Percentiles rank a stretch among this genome's conserved stretches.
These are phyloP conservation scores for Grallaria varia DNA, from an alignment of 2,113 vertebrate genomes.

Conservation along the genomic window DNA sequence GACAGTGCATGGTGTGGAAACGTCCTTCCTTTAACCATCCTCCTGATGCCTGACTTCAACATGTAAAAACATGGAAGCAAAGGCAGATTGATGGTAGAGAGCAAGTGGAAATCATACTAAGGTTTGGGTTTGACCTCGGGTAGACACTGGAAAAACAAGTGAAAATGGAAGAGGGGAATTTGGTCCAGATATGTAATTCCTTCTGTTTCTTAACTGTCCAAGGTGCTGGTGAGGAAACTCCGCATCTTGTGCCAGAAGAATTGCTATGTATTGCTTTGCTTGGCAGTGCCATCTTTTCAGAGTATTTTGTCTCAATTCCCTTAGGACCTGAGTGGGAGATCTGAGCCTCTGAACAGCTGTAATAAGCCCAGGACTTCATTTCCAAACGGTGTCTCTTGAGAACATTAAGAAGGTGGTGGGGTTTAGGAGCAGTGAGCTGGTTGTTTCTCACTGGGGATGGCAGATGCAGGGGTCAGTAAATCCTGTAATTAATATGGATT, in stretches of 20 bases:
- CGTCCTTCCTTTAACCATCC: neutral
- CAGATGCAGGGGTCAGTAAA: neutral
- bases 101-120: neutral
- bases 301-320: neutral
- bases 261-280: neutral
- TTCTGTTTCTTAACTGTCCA: neutral
- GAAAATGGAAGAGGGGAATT: neutral
- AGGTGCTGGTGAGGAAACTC: neutral
- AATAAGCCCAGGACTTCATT: neutral
- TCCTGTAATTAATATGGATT: neutral
- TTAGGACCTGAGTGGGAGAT: neutral
- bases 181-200: neutral
- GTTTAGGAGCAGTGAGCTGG: neutral
- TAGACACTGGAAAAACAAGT: neutral
- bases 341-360: neutral
- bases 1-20: neutral
- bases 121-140: neutral
- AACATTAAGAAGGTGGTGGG: neutral
- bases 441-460: neutral
- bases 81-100: neutral
- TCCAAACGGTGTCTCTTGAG: neutral
- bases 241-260: neutral
- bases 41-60: neutral
- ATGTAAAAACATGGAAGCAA: neutral
- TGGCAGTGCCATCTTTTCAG: neutral